Percentiles rank a stretch among this genome's conserved stretches.
These are phyloP conservation scores for Ictalurus furcatus DNA, from an alignment of 2,113 vertebrate genomes.

Conservation along the genomic window DNA sequence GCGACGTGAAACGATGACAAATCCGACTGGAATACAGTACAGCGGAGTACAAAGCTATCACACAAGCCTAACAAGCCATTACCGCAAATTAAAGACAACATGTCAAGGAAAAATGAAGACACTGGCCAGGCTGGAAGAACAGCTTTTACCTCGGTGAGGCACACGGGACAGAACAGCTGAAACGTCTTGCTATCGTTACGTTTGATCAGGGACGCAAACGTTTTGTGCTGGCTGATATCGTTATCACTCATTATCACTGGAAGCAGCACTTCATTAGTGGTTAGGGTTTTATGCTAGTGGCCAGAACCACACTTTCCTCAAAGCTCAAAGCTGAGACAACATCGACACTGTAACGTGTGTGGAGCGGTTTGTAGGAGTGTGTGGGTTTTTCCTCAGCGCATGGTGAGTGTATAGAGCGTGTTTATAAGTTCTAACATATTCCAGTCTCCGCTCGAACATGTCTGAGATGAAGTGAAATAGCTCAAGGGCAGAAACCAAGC, in stretches of 20 bases:
- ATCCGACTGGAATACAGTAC: neutral
- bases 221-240: too few relatives aligned
- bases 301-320: neutral
- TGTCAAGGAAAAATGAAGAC: neutral
- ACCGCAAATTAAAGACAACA: neutral
- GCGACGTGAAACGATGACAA: neutral
- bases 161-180: neutral
- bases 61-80: too few relatives aligned
- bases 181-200: neutral
- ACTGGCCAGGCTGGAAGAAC: neutral
- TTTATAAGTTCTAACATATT: neutral
- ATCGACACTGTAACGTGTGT: neutral
- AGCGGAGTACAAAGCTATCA: neutral
- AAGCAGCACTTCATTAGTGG: neutral
- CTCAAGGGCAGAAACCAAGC: neutral
- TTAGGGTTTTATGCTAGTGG: neutral
- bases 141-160: neutral
- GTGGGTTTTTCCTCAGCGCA: neutral
- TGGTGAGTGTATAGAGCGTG: neutral
- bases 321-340: neutral
- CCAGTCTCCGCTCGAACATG: slow-evolving; percentile 3
- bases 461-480: neutral
- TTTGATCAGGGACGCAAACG: neutral
- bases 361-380: neutral
- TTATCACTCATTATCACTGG: neutral